Percentiles rank a stretch among this genome's conserved stretches.
Conservation (phyloP, 2,113 vertebrate species). For the Melanerpes aurifrons region DNA sequence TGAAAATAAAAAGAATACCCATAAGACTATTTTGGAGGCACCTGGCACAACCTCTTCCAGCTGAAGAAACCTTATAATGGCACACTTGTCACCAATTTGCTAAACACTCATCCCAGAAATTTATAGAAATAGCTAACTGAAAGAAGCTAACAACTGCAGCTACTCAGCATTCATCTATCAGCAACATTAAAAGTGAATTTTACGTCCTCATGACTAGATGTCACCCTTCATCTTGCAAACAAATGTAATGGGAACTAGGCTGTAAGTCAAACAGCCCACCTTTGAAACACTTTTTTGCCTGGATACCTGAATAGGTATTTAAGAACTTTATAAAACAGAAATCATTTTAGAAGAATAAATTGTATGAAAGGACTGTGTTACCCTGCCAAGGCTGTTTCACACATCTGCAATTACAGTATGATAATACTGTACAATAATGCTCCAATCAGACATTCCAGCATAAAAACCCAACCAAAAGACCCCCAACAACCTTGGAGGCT, state of each 20-base stretch:
- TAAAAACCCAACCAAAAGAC: neutral
- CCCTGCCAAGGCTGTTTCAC: neutral
- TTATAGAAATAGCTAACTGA: neutral
- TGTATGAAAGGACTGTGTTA: neutral
- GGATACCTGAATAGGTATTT: neutral
- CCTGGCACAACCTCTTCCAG: neutral
- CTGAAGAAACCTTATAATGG: neutral
- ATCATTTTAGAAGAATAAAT: neutral
- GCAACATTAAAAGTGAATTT: slow-evolving; percentile 23
- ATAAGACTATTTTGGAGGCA: neutral
- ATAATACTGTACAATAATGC: neutral
- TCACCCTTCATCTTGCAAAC: neutral
- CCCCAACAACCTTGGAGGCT: neutral
- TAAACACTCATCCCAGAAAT: neutral
- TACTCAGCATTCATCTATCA: neutral
- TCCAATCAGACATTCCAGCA: neutral
- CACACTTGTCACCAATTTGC: neutral
- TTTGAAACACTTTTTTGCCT: neutral
- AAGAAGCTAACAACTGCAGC: neutral
- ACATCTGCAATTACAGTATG: neutral
- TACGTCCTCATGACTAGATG: neutral
- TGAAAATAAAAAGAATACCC: neutral
- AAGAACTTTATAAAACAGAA: neutral
- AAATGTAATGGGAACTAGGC: neutral
- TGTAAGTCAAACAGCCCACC: neutral